Evolutionary conservation across 2,888 invertebrate genomes (phyloP).

Genomic region (Phengaris arion): DNA sequence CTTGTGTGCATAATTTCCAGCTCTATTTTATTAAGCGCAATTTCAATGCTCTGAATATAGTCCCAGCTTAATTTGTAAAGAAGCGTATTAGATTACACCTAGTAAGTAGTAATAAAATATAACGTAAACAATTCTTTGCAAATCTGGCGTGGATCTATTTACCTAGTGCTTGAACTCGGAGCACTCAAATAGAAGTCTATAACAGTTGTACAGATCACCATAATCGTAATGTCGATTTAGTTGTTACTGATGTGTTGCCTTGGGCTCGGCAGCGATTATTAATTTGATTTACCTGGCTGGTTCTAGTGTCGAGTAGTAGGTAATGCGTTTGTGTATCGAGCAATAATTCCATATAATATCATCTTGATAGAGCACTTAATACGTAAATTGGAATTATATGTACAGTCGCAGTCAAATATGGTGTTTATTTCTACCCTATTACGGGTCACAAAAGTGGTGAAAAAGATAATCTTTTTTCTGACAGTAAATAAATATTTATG

Average conservation of each 20-base stretch:
- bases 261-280: slow-evolving; percentile 10
- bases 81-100: not conserved
- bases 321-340: not conserved
- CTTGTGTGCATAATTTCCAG: too few relatives aligned
- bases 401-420: too few relatives aligned
- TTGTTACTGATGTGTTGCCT: slow-evolving; percentile 9
- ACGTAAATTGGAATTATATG: not conserved
- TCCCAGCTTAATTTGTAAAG: too few relatives aligned
- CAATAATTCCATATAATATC: not conserved
- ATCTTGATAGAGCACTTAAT: not conserved
- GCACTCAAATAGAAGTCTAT: not conserved
- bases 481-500: too few relatives aligned
- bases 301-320: not conserved
- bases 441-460: too few relatives aligned
- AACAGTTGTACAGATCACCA: not conserved
- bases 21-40: too few relatives aligned
- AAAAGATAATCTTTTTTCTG: too few relatives aligned
- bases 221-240: slow-evolving; percentile 5
- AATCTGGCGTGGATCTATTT: not conserved
- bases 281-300: slow-evolving; percentile 17
- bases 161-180: not conserved
- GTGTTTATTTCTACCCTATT: too few relatives aligned
- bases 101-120: not conserved
- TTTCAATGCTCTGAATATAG: too few relatives aligned
- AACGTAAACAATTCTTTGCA: not conserved